A percentile compares a stretch with the other conserved stretches of the same genome.
Evolutionary conservation across 2,888 invertebrate species (phyloP).

Genomic region (Drosophila meridiana): DNA sequence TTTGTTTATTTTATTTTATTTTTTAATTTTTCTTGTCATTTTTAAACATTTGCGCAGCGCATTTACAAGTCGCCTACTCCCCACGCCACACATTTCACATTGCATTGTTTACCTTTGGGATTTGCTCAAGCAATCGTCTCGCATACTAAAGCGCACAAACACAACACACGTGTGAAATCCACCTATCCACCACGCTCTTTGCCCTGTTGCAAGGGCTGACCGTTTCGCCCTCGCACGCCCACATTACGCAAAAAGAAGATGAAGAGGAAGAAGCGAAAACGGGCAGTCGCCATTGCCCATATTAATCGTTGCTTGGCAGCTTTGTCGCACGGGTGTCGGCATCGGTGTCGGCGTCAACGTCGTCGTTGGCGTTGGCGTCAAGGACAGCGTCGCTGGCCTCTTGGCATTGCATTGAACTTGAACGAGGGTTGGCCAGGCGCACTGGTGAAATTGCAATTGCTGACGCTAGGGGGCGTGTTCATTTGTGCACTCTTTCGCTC

Average conservation of each 20-base stretch:
- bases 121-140: constrained; percentile 27
- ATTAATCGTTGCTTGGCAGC: constrained; percentile 45
- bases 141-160: neutral
- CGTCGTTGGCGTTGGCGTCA: constrained; percentile 35
- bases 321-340: constrained; percentile 38
- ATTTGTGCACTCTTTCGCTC: constrained; percentile 17
- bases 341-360: constrained; percentile 1
- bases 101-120: constrained; percentile 25
- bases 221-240: constrained; percentile 40
- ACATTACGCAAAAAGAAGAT: constrained; percentile 43
- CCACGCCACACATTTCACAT: neutral
- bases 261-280: neutral
- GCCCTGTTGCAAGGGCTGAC: constrained; percentile 25
- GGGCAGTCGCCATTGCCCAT: constrained; percentile 21
- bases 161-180: constrained; percentile 9
- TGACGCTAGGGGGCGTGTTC: constrained; percentile 63
- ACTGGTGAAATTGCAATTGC: constrained; percentile 37
- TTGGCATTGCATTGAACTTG: constrained; percentile 72
- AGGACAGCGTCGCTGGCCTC: constrained; percentile 54
- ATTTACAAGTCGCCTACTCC: neutral
- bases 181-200: constrained; percentile 22
- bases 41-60: neutral
- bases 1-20: neutral
- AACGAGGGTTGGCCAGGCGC: constrained; percentile 59
- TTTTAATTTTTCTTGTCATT: neutral